Evolutionary conservation across 2,888 invertebrate genomes (phyloP).

Genomic region (Acleris holmiana): DNA sequence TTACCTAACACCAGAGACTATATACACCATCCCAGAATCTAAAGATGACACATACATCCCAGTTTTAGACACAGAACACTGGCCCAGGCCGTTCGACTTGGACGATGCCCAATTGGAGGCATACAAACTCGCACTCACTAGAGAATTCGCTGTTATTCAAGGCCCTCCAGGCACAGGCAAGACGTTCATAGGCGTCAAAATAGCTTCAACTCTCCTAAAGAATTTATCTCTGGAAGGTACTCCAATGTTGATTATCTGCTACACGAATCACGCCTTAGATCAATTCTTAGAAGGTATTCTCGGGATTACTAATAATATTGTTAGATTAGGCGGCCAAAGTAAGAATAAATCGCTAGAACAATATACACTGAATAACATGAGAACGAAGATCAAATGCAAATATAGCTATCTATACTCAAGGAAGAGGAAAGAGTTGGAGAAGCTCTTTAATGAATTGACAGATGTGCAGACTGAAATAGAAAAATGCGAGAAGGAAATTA

Average conservation of each 20-base stretch:
- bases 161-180: slow-evolving; percentile 96
- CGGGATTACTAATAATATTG: slow-evolving; percentile 82
- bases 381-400: slow-evolving; percentile 64
- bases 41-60: slow-evolving; percentile 61
- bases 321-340: slow-evolving; percentile 89
- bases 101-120: slow-evolving; percentile 88
- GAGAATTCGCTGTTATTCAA: slow-evolving; percentile 91
- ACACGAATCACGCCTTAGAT: slow-evolving; percentile 94
- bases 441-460: slow-evolving; percentile 64
- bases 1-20: slow-evolving; percentile 68
- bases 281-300: slow-evolving; percentile 91
- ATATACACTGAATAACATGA: slow-evolving; percentile 76
- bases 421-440: slow-evolving; percentile 64
- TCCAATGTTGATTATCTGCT: slow-evolving; percentile 91
- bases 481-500: slow-evolving; percentile 68
- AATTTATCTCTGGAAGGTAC: slow-evolving; percentile 83
- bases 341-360: slow-evolving; percentile 82
- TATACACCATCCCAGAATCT: slow-evolving; percentile 54
- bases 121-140: slow-evolving; percentile 86
- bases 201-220: slow-evolving; percentile 87
- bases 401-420: slow-evolving; percentile 64
- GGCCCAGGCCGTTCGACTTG: slow-evolving; percentile 82
- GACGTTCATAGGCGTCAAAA: slow-evolving; percentile 91
- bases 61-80: slow-evolving; percentile 64
- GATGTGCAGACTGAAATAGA: slow-evolving; percentile 69